These are phyloP conservation scores for Anticlea derivata DNA, from an alignment of 2,888 invertebrate genomes.

Conservation along the genomic window DNA sequence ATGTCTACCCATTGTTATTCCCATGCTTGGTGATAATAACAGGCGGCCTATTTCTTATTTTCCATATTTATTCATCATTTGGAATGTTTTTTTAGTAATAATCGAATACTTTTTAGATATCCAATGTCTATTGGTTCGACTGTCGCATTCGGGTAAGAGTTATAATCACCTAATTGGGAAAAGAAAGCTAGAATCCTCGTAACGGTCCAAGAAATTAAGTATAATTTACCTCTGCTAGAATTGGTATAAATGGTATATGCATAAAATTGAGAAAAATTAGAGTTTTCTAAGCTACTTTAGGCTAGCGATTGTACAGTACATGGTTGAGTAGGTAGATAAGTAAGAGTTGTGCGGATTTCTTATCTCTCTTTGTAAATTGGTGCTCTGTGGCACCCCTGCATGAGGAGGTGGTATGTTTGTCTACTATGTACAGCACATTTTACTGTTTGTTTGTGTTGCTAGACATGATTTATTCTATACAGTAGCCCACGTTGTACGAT, in stretches of 20 bases:
- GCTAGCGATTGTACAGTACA: constrained; percentile 6
- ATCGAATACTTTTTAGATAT: constrained; percentile 50
- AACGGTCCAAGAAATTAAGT: background rate
- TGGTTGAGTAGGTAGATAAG: background rate
- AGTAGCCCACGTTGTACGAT: too few species aligned
- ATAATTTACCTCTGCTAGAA: too few species aligned
- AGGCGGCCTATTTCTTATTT: constrained; percentile 3
- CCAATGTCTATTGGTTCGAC: constrained; percentile 71
- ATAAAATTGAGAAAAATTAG: background rate
- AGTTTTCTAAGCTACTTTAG: background rate
- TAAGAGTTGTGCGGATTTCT: constrained; percentile 13
- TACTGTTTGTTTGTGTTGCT: constrained; percentile 38
- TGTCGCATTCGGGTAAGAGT: constrained; percentile 69
- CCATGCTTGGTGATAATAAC: too few species aligned
- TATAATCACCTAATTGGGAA: background rate
- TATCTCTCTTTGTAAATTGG: constrained; percentile 33
- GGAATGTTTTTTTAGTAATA: constrained; percentile 3
- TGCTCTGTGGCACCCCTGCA: constrained; percentile 40
- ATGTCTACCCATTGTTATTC: too few species aligned
- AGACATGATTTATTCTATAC: too few species aligned
- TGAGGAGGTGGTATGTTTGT: constrained; percentile 46
- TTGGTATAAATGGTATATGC: too few species aligned
- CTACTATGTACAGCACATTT: constrained; percentile 41
- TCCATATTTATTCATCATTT: background rate
- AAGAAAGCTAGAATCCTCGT: constrained; percentile 4